Evolutionary conservation across 2,797 vertebrate genomes (phyloP), one percentile per base, ranked within the genome.

Genomic region (Rhinoraja longicauda): DNA sequence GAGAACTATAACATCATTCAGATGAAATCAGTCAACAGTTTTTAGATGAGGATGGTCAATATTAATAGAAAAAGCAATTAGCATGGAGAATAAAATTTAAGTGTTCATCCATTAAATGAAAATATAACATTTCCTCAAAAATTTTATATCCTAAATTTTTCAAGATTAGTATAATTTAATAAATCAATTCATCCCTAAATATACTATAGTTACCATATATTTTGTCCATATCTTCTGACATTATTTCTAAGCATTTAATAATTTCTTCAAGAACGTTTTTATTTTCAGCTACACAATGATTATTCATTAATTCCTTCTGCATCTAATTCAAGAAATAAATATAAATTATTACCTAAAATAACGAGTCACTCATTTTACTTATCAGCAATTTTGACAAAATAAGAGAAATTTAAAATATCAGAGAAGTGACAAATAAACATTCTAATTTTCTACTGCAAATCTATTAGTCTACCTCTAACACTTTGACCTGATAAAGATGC

Each of bases 171-270:
- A 0, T 53, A 24, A 53, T 26, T 81, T 19, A 79, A 79, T 2
- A 39, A 79, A 39, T 79, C 82, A 86, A 62, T 29, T 86, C 8
- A 2, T 86, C 13, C 5, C 12, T 67, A 36, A 90, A 64, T 90
- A 90, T 86, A 91, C 70, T 36, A 39, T 70, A 36, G 67, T 92
- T 92, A 92, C 90, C 90, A 92, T 92, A 92, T 45, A 92, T 70
- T 75, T 73, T 21, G 12, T 92, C 39, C 90, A 92, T 57, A 36
- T 92, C 36, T 73, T 92, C 90, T 53, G 72, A 72, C 36, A 92
- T 92, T 92, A 13, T 57, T 24, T 26, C 90, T 39, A 92, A 75
- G 12, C 36, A 53, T 73, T 53, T 92, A 92, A 92, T 92, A 73
- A 39, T 92, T 64, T 67, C 84, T 39, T 92, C 70, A 75, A 90